Percentiles rank a stretch among this genome's conserved stretches.
These are phyloP conservation scores for Mythimna pallens DNA, from an alignment of 2,888 invertebrate genomes.

Conservation along the genomic window DNA sequence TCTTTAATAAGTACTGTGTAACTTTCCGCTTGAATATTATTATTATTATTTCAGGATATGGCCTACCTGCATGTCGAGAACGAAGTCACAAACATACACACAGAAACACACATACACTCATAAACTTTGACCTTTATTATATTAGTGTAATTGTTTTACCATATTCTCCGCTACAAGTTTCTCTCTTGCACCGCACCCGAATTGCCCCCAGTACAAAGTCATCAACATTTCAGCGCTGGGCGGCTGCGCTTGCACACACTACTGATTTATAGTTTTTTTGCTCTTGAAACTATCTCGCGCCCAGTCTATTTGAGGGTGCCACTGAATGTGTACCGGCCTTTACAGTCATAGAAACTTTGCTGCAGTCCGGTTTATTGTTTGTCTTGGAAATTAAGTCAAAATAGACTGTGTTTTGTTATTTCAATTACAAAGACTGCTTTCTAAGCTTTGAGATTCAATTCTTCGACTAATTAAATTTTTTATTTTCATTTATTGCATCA, in stretches of 20 bases:
- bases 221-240: constrained; percentile 86
- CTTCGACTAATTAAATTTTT: background rate
- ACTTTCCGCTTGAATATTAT: too few relatives aligned
- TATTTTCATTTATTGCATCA: too few relatives aligned
- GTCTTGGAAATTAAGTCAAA: constrained; percentile 3
- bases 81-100: too few relatives aligned
- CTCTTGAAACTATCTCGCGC: constrained; percentile 83
- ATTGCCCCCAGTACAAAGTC: constrained; percentile 72
- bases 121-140: too few relatives aligned
- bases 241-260: constrained; percentile 77
- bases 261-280: constrained; percentile 84
- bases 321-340: constrained; percentile 54
- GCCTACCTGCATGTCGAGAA: too few relatives aligned
- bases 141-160: background rate
- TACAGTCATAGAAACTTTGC: constrained; percentile 51
- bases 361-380: constrained; percentile 30
- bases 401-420: constrained; percentile 13
- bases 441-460: background rate
- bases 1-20: too few relatives aligned
- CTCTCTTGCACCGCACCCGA: constrained; percentile 57
- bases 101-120: too few relatives aligned
- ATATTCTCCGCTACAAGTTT: constrained; percentile 31
- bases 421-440: background rate
- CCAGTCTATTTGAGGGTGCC: constrained; percentile 62
- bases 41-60: too few relatives aligned